A percentile compares a stretch with the other conserved stretches of the same genome.
These are phyloP conservation scores for Orthosia incerta DNA, from an alignment of 2,888 invertebrate species.

Conservation along the genomic window DNA sequence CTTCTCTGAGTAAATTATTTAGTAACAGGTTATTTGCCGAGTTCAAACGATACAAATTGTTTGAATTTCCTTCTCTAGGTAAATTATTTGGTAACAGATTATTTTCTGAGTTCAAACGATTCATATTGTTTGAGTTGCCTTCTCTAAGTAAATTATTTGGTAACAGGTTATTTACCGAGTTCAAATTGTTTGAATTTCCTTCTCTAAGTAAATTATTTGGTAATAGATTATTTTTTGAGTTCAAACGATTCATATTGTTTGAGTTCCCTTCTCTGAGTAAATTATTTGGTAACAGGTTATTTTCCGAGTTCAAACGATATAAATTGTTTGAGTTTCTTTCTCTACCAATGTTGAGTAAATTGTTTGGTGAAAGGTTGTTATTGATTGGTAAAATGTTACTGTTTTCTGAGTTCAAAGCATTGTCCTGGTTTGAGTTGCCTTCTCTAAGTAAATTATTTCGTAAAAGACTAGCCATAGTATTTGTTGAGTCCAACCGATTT, in stretches of 20 bases:
- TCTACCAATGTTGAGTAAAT: constrained; percentile 7
- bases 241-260: neutral
- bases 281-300: neutral
- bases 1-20: no score
- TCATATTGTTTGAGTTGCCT: no score
- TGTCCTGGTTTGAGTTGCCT: neutral
- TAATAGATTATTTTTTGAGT: no score
- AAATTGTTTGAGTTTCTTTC: neutral
- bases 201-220: no score
- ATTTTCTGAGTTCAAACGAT: no score
- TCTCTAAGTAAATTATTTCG: neutral
- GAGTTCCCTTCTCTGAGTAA: neutral
- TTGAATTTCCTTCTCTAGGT: no score
- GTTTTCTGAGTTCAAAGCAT: neutral
- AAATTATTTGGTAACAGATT: no score
- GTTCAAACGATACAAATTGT: no score
- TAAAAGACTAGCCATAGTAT: neutral
- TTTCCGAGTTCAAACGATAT: neutral
- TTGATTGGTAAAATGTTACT: neutral
- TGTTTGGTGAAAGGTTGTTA: neutral
- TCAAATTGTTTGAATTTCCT: no score
- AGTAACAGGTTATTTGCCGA: no score
- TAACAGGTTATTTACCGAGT: no score
- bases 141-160: no score
- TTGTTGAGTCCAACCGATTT: neutral